These are phyloP conservation scores for Eilema caniola DNA, from an alignment of 2,888 invertebrate genomes.

Conservation along the genomic window DNA sequence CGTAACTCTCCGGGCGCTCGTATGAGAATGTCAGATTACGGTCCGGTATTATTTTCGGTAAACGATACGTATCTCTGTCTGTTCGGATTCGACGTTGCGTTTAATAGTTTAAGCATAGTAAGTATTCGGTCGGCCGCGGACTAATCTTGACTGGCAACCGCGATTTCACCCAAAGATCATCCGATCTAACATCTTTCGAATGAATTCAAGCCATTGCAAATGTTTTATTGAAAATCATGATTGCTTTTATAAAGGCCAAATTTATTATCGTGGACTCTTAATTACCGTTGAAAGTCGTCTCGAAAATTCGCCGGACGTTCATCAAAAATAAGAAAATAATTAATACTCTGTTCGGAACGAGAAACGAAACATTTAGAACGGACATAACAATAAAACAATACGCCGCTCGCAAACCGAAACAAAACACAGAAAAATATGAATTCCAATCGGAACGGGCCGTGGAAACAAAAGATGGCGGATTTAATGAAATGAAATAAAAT, in stretches of 20 bases:
- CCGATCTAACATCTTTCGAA: constrained; percentile 43
- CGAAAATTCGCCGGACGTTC: constrained; percentile 76
- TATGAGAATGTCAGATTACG: constrained; percentile 79
- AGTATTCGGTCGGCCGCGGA: constrained; percentile 61
- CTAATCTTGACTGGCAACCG: constrained; percentile 78
- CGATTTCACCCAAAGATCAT: constrained; percentile 64
- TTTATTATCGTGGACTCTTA: constrained; percentile 67
- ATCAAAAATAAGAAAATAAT: constrained; percentile 86
- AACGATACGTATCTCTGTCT: constrained; percentile 82
- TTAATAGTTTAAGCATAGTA: constrained; percentile 78
- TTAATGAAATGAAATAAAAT: constrained; percentile 87
- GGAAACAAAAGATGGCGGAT: constrained; percentile 87
- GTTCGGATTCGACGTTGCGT: constrained; percentile 75
- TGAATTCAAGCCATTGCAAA: constrained; percentile 50
- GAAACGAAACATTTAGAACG: constrained; percentile 78
- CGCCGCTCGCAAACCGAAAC: constrained; percentile 80
- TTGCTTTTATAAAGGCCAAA: constrained; percentile 69
- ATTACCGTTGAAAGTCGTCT: constrained; percentile 62
- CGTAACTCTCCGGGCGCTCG: constrained; percentile 68
- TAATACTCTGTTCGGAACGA: constrained; percentile 78
- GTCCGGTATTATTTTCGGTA: constrained; percentile 81
- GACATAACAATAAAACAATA: constrained; percentile 84
- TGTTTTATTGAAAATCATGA: constrained; percentile 71
- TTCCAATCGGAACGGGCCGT: constrained; percentile 82
- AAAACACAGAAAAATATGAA: constrained; percentile 87